Percentiles rank a stretch among this genome's conserved stretches.
Conservation (phyloP, 2,113 vertebrate species). For the Gavia stellata region DNA sequence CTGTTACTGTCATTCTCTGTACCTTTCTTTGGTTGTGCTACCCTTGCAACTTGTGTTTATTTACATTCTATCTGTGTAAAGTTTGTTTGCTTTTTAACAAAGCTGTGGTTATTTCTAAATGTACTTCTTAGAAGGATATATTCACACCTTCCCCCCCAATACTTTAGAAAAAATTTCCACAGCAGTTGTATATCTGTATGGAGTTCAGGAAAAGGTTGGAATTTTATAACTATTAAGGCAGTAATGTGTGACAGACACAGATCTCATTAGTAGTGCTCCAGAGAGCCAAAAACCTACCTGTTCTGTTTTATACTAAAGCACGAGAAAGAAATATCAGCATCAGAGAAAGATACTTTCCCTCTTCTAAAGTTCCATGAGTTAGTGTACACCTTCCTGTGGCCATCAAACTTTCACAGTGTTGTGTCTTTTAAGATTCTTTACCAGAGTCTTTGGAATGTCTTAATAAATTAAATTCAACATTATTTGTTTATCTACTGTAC, state of each 20-base stretch:
- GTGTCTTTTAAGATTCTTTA: neutral
- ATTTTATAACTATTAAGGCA: neutral
- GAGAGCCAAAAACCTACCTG: neutral
- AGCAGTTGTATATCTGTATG: neutral
- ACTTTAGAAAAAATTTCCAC: neutral
- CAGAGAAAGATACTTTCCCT: neutral
- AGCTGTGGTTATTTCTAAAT: neutral
- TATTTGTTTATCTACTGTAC: neutral
- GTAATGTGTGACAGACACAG: neutral
- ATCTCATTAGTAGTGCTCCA: neutral
- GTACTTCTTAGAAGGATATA: neutral
- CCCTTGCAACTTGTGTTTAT: neutral
- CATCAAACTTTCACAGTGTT: neutral
- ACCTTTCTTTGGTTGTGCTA: neutral
- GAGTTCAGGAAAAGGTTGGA: neutral
- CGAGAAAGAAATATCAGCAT: neutral
- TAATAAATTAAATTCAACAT: neutral
- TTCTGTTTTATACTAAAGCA: neutral
- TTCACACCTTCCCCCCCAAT: neutral
- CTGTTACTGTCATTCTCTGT: neutral
- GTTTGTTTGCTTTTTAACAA: neutral
- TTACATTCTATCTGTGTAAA: neutral
- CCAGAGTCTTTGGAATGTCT: neutral
- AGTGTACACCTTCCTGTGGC: neutral
- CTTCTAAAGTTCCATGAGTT: neutral